phyloP scores from a whole-genome alignment of 2,888 invertebrate genomes.

The Tetranychus piercei region DNA sequence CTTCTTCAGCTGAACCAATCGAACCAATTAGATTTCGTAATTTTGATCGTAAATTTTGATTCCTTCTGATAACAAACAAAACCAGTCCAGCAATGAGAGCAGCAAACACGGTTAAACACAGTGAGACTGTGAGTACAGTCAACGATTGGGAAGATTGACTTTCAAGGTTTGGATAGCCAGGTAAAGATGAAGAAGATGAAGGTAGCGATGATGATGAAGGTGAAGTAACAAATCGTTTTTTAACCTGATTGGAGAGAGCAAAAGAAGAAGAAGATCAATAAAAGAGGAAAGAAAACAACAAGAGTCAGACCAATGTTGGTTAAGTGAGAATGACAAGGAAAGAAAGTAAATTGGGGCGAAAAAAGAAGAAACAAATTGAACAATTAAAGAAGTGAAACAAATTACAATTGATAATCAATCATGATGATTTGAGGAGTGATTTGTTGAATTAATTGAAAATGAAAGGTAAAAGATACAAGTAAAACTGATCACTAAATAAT shows the following conservation, averaged over 20 bases:
- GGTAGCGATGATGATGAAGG: neutral
- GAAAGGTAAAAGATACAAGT: too few relatives aligned
- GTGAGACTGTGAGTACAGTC: neutral
- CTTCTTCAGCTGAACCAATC: slow-evolving; percentile 3
- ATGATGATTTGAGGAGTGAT: too few relatives aligned
- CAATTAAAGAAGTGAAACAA: too few relatives aligned
- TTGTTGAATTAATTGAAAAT: too few relatives aligned
- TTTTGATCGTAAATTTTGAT: neutral
- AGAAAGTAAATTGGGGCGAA: too few relatives aligned
- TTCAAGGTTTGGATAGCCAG: neutral
- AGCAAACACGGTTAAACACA: slow-evolving; percentile 6
- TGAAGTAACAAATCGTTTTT: neutral
- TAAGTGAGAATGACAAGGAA: too few relatives aligned
- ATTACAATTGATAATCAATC: too few relatives aligned
- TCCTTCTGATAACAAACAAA: neutral
- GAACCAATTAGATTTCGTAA: neutral
- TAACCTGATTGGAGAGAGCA: too few relatives aligned
- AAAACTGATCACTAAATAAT: neutral
- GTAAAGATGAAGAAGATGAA: neutral
- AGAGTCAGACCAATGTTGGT: too few relatives aligned
- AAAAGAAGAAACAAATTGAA: too few relatives aligned
- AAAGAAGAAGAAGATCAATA: too few relatives aligned
- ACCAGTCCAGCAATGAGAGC: neutral
- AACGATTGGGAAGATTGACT: neutral
- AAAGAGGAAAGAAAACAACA: too few relatives aligned